A percentile compares a stretch with the other conserved stretches of the same genome.
These are phyloP conservation scores for Ips typographus DNA, from an alignment of 1,140 invertebrate genomes.

Conservation along the genomic window DNA sequence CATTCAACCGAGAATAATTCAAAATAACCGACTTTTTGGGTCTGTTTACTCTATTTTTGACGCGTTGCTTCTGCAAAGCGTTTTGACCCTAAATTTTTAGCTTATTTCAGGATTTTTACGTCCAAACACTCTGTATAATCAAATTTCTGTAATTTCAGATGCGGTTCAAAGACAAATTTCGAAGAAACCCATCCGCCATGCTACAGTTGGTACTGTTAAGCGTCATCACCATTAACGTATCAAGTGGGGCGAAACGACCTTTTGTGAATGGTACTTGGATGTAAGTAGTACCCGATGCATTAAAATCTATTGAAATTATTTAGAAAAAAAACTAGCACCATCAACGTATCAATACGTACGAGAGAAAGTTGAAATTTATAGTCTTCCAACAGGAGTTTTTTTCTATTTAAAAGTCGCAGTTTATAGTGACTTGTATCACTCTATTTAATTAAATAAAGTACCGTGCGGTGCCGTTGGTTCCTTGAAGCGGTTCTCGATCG, in stretches of 20 bases:
- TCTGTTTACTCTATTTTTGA: not conserved
- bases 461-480: too few relatives aligned
- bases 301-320: not conserved
- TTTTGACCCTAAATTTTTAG: not conserved
- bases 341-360: not conserved
- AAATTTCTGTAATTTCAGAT: conserved; percentile 20
- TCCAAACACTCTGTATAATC: conserved; percentile 1
- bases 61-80: not conserved
- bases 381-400: not conserved
- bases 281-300: conserved; percentile 33
- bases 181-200: conserved; percentile 38
- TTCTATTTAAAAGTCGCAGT: not conserved
- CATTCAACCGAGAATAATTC: too few relatives aligned
- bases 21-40: not conserved
- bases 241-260: conserved; percentile 37
- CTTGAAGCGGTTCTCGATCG: too few relatives aligned
- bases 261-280: conserved; percentile 44
- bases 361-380: conserved; percentile 11
- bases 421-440: too few relatives aligned
- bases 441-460: too few relatives aligned
- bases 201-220: conserved; percentile 37
- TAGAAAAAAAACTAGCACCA: not conserved
- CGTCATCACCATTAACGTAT: conserved; percentile 39
- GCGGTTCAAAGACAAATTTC: conserved; percentile 29
- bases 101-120: not conserved